Conservation (phyloP, 2,113 vertebrate species). For the Columba livia region DNA sequence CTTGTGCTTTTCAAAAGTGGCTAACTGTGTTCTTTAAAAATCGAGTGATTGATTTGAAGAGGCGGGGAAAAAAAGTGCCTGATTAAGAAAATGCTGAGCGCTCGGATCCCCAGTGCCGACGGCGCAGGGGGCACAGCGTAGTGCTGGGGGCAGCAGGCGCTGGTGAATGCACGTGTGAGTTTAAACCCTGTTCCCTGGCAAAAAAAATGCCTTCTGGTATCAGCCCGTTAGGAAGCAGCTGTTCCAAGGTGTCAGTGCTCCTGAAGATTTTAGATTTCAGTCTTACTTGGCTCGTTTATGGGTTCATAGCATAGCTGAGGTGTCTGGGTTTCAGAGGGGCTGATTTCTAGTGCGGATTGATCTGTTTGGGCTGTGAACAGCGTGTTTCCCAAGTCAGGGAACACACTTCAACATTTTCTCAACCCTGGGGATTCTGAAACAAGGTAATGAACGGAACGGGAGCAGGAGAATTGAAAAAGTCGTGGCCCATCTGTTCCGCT, state of each 20-base stretch:
- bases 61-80: neutral
- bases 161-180: neutral
- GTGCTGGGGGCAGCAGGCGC: neutral
- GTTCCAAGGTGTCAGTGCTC: neutral
- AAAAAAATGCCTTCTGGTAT: neutral
- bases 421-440: neutral
- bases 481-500: neutral
- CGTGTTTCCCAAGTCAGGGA: neutral
- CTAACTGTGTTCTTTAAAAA: neutral
- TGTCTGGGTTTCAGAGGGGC: neutral
- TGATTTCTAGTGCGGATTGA: neutral
- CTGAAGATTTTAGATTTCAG: neutral
- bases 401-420: neutral
- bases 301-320: neutral
- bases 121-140: neutral
- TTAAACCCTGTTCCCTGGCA: neutral
- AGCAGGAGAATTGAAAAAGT: neutral
- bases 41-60: neutral
- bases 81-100: neutral
- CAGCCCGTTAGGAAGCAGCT: neutral
- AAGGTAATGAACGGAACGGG: neutral
- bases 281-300: neutral
- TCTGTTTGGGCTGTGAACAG: neutral
- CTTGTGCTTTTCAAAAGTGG: neutral
- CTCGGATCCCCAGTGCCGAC: neutral